Base-by-base conservation (phyloP, 2,888 invertebrate genomes). In the Hyppa rectilinea region DNA sequence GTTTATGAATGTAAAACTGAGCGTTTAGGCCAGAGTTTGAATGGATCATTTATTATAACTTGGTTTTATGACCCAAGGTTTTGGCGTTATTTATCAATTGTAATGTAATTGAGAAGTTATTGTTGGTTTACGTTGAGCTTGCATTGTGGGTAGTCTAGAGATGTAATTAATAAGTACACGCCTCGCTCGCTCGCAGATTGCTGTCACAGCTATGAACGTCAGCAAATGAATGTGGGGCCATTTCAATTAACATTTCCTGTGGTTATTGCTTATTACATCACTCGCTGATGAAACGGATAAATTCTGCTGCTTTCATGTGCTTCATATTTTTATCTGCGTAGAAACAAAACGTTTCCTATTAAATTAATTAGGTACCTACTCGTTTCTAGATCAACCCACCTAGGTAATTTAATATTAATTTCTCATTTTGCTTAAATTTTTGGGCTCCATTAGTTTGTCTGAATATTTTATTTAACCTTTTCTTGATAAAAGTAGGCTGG, bases 31-130 rank as follows among this genome's bases (percentile, higher is more conserved):
- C 50, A 55, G 65, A 83, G 71, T 81, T 75, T 67, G 78, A 75
- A 71, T 81, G 62, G 53, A 78, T 72, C 71, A 60, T 78, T 82
- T 82, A 53, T 80, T 66, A 75, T 71, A 69, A 67, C 60, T 71
- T 60, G 53, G 47, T 61, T 68, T n/a, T 74, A 45, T 72, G 67
- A 68, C 38, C 26, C 70, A 34, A 70, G 71, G 55, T 43, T 53
- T 69, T 61, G 62, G 53, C 52, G 69, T 65, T 66, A 71, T 78
- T 71, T 75, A 78, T 78, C 38, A 62, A 81, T 80, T 69, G 53
- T 26, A 47, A 69, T 56, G 64, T 84, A 85, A 86, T 87, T 84
- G 85, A 83, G 84, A 87, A 86, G 82, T 88, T 87, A 82, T 73
- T 85, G 86, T 87, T 86, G 77, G 82, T 78, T 83, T 71, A 55